Percentiles rank a stretch among this genome's conserved stretches.
These are phyloP conservation scores for Anas platyrhynchos DNA, from an alignment of 2,113 vertebrate species.

Conservation along the genomic window DNA sequence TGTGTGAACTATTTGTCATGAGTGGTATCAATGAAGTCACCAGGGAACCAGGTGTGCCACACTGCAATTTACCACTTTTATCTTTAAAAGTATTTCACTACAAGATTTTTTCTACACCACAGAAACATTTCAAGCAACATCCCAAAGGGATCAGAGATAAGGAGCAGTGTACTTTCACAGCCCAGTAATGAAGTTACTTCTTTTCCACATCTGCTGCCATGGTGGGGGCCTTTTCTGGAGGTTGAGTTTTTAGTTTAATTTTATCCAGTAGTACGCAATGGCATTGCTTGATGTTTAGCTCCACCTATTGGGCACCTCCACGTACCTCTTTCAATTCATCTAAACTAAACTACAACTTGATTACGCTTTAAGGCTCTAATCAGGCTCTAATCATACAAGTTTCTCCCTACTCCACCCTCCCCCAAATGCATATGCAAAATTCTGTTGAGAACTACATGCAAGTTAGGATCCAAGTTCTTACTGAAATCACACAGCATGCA, in stretches of 20 bases:
- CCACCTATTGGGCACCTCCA: slow-evolving; percentile 46
- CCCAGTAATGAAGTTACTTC: neutral
- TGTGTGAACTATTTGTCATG: neutral
- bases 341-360: fast-evolving
- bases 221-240: neutral
- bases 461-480: neutral
- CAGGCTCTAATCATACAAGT: fast-evolving
- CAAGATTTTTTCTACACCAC: neutral
- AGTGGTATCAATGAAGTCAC: neutral
- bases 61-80: neutral
- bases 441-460: neutral
- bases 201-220: neutral
- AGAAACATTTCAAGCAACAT: neutral
- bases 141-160: neutral
- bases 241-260: neutral
- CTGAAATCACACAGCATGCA: neutral
- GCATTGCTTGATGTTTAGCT: slow-evolving; percentile 39
- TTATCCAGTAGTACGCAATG: neutral
- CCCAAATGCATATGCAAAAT: neutral
- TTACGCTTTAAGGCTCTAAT: neutral
- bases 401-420: neutral
- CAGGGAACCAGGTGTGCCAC: neutral
- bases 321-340: fast-evolving
- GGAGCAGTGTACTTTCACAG: neutral
- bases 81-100: neutral